Evolutionary conservation across 1,140 invertebrate species (phyloP).

Genomic region (Cydia fagiglandana): DNA sequence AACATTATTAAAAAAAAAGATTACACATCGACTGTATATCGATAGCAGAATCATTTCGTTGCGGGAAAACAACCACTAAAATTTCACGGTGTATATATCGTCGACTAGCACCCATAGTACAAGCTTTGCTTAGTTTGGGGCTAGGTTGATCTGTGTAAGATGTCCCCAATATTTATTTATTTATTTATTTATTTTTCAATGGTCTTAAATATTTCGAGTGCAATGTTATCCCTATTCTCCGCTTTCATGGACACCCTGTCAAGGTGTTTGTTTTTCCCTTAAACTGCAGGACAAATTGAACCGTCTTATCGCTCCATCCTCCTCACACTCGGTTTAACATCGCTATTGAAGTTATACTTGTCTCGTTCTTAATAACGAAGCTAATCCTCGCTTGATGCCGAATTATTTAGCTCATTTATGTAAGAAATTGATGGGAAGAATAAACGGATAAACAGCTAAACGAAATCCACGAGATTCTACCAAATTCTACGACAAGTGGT

Average conservation of each 20-base stretch:
- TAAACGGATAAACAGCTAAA: not conserved
- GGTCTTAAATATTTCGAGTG: not conserved
- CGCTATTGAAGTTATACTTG: constrained; percentile 32
- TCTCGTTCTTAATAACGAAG: constrained; percentile 53
- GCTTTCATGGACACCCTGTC: constrained; percentile 33
- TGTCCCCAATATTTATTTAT: no score
- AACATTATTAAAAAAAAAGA: no score
- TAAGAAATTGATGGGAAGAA: constrained; percentile 15
- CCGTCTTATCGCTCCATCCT: constrained; percentile 46
- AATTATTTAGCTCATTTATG: constrained; percentile 18
- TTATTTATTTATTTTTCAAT: no score
- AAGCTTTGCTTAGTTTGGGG: no score
- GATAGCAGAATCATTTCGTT: no score
- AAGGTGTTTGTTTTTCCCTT: constrained; percentile 58
- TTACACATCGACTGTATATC: no score
- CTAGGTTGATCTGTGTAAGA: no score
- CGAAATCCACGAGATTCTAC: not conserved
- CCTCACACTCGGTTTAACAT: constrained; percentile 31
- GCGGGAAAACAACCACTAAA: no score
- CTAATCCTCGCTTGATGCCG: constrained; percentile 52
- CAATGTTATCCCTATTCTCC: not conserved
- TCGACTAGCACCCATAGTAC: no score
- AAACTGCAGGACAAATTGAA: constrained; percentile 57
- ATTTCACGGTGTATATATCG: no score
- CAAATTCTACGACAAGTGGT: no score